Conservation (phyloP, 2,888 invertebrate species). For the Sturmia bella region DNA sequence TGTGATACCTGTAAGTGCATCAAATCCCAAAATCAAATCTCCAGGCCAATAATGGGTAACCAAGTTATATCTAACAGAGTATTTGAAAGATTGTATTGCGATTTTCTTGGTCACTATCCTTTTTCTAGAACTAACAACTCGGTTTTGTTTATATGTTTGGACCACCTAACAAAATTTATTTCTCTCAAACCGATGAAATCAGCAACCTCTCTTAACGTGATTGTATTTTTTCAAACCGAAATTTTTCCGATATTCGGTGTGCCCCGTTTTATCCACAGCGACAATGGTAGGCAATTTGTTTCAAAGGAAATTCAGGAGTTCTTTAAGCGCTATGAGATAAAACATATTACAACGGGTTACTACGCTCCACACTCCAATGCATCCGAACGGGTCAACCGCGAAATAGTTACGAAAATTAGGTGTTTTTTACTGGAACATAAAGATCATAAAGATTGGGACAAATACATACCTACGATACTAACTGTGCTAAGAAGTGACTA, state of each 20-base stretch:
- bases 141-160: neutral
- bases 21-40: neutral
- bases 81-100: too few relatives aligned
- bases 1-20: neutral
- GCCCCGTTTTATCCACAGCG: neutral
- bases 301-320: too few relatives aligned
- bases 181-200: neutral
- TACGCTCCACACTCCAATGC: neutral
- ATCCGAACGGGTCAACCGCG: neutral
- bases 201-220: neutral
- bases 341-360: neutral
- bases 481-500: slow-evolving; percentile 1
- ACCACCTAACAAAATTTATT: neutral
- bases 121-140: neutral
- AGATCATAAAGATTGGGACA: too few relatives aligned
- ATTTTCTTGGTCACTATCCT: neutral
- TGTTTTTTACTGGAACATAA: too few relatives aligned
- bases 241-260: neutral
- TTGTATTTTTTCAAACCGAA: neutral
- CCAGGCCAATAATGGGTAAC: neutral
- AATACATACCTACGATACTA: too few relatives aligned
- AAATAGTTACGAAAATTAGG: too few relatives aligned
- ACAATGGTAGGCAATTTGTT: neutral
- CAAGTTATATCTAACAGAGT: neutral
- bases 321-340: neutral